phyloP scores from a whole-genome alignment of 2,888 invertebrate genomes.

The Rhagonycha lutea region DNA sequence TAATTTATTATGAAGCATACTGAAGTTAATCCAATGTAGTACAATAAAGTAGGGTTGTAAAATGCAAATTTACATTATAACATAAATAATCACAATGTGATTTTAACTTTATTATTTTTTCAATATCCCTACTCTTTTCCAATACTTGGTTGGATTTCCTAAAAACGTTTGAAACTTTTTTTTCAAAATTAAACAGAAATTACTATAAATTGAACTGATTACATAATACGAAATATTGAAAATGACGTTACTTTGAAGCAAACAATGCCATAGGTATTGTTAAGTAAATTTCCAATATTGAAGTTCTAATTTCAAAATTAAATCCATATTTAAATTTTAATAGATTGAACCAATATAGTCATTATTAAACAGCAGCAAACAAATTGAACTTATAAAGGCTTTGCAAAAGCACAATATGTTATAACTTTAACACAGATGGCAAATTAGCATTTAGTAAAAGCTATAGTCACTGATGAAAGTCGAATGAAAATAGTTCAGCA shows the following conservation, averaged over 20 bases:
- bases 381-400: constrained; percentile 2
- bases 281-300: neutral
- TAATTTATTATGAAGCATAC: too few species aligned
- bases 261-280: neutral
- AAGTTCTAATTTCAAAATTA: neutral
- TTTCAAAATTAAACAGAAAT: too few species aligned
- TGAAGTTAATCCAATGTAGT: neutral
- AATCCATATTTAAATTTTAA: neutral
- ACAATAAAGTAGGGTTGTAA: neutral
- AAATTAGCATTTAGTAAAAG: neutral
- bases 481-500: neutral
- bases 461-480: constrained; percentile 1
- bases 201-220: too few species aligned
- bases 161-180: too few species aligned
- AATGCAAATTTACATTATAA: too few species aligned
- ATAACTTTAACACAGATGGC: constrained; percentile 2
- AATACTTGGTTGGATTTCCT: too few species aligned
- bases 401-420: neutral
- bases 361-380: constrained; percentile 1
- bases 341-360: constrained; percentile 1
- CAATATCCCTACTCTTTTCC: too few species aligned
- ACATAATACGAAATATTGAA: neutral
- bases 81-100: too few species aligned
- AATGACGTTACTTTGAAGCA: neutral
- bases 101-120: too few species aligned